Evolutionary conservation across 2,888 invertebrate species (phyloP).

Genomic region (Thysanoteuthis rhombus): DNA sequence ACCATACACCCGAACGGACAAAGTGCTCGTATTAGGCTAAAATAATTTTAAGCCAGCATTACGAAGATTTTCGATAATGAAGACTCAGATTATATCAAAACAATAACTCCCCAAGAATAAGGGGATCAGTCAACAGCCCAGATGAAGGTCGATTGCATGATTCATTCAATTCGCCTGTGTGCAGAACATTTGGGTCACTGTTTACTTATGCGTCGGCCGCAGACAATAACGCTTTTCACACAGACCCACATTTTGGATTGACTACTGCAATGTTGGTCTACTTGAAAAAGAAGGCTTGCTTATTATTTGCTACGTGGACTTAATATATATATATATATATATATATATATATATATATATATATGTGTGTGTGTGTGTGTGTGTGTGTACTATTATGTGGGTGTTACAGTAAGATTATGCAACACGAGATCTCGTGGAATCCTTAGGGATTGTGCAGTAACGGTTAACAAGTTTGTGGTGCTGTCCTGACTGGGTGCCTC

Average conservation of each 20-base stretch:
- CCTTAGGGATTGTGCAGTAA: too few relatives aligned
- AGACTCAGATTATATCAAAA: too few relatives aligned
- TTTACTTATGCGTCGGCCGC: background rate
- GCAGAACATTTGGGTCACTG: conserved; percentile 1
- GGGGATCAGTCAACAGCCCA: background rate
- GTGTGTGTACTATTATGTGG: background rate
- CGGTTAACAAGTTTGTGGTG: too few relatives aligned
- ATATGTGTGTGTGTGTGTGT: background rate
- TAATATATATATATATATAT: background rate
- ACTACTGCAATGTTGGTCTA: background rate
- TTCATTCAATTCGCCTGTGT: background rate
- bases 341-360: conserved; percentile 12
- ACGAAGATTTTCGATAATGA: too few relatives aligned
- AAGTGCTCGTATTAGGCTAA: too few relatives aligned
- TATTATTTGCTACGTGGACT: background rate
- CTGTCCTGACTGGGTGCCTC: too few relatives aligned
- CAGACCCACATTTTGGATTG: background rate
- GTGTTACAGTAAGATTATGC: too few relatives aligned
- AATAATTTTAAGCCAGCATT: too few relatives aligned
- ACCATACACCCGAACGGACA: too few relatives aligned
- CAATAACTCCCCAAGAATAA: background rate
- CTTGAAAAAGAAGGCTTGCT: background rate
- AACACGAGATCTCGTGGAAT: too few relatives aligned
- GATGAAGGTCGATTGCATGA: conserved; percentile 12
- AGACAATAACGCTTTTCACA: background rate